These are phyloP conservation scores for Phasia obesa DNA, from an alignment of 2,888 invertebrate genomes.

Conservation along the genomic window DNA sequence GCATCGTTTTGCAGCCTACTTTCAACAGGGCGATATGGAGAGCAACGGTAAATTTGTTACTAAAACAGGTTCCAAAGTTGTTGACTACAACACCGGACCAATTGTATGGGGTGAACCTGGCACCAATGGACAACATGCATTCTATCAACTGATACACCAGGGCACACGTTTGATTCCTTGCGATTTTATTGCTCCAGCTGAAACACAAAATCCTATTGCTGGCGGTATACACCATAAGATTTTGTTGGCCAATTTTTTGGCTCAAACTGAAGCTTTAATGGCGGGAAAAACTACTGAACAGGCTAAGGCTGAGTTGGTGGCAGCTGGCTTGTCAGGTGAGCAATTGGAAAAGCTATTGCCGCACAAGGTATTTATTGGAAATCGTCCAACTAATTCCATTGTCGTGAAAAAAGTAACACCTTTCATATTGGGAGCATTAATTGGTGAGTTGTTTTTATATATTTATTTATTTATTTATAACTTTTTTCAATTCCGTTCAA, in stretches of 20 bases:
- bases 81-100: constrained; percentile 81
- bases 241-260: constrained; percentile 97
- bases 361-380: constrained; percentile 98
- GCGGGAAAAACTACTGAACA: constrained; percentile 85
- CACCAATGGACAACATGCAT: constrained; percentile 99
- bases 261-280: constrained; percentile 99
- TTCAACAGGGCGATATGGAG: constrained; percentile 99
- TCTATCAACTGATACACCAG: constrained; percentile 99
- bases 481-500: background rate
- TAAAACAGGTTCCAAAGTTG: constrained; percentile 85
- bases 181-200: constrained; percentile 97
- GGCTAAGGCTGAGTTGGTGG: constrained; percentile 90
- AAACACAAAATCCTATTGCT: constrained; percentile 93
- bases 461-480: background rate
- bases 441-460: constrained; percentile 85
- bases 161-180: constrained; percentile 92
- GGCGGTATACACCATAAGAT: constrained; percentile 95
- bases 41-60: constrained; percentile 98
- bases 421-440: constrained; percentile 95
- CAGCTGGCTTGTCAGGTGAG: constrained; percentile 89
- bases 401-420: constrained; percentile 95
- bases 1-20: constrained; percentile 99
- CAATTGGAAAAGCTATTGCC: constrained; percentile 92
- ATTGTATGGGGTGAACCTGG: constrained; percentile 94
- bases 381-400: constrained; percentile 98